These are phyloP conservation scores for Scaeva pyrastri DNA, from an alignment of 2,888 invertebrate species.

Conservation along the genomic window DNA sequence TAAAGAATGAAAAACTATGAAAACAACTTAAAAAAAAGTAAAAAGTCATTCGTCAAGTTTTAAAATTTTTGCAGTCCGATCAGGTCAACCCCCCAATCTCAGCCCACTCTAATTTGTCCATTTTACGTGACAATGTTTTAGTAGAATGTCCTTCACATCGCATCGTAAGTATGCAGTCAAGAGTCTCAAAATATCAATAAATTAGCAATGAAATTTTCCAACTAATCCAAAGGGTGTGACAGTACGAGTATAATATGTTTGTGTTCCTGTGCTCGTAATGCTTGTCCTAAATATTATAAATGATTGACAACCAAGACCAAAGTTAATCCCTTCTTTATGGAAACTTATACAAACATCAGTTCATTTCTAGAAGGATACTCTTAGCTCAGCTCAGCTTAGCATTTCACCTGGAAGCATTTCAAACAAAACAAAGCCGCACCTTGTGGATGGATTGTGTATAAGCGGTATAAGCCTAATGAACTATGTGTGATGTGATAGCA, in stretches of 20 bases:
- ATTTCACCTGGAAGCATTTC: conserved; percentile 26
- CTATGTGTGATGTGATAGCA: conserved; percentile 6
- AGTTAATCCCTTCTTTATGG: conserved; percentile 62
- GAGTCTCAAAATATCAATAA: background rate
- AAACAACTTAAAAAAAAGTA: no score
- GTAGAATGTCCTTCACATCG: conserved; percentile 31
- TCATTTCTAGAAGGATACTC: conserved; percentile 42
- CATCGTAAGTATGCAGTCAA: no score
- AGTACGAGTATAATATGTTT: background rate
- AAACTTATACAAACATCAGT: conserved; percentile 21
- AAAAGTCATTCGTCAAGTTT: no score
- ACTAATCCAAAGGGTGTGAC: conserved; percentile 20
- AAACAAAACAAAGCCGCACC: conserved; percentile 49
- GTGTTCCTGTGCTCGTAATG: background rate
- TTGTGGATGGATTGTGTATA: background rate
- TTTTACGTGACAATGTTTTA: background rate
- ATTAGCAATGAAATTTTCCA: conserved; percentile 28
- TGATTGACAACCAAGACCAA: conserved; percentile 55
- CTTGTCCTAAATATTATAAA: conserved; percentile 43
- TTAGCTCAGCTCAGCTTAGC: background rate
- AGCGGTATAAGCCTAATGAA: background rate
- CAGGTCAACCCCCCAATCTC: no score
- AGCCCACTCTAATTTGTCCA: background rate
- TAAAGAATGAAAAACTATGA: no score
- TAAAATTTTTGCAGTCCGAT: no score